Evolutionary conservation across 2,113 vertebrate species (phyloP).

Genomic region (Jacana jacana): DNA sequence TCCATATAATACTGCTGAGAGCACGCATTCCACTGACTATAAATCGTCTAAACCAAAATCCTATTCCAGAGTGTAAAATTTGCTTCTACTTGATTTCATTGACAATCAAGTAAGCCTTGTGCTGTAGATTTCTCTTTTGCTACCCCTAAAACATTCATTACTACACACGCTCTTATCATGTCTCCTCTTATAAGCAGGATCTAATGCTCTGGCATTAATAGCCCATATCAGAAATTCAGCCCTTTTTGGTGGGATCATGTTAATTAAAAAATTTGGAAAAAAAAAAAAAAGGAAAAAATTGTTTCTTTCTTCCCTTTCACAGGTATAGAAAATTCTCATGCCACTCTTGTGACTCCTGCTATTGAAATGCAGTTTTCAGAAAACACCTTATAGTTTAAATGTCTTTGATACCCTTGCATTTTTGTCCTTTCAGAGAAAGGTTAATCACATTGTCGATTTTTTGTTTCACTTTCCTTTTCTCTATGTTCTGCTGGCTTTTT

Average conservation of each 20-base stretch:
- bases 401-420: background rate
- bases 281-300: background rate
- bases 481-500: background rate
- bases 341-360: background rate
- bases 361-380: background rate
- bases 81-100: background rate
- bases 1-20: background rate
- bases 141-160: background rate
- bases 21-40: background rate
- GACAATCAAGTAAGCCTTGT: background rate
- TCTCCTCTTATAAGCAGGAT: background rate
- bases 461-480: background rate
- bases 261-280: background rate
- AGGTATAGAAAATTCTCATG: background rate
- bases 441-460: background rate
- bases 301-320: background rate
- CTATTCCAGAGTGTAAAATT: background rate
- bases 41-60: background rate
- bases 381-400: background rate
- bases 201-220: background rate
- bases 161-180: background rate
- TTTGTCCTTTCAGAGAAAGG: background rate
- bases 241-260: background rate
- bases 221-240: background rate
- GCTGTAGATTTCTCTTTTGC: background rate